Conservation (phyloP, 2,797 vertebrate genomes). For the Florisuga fusca region DNA sequence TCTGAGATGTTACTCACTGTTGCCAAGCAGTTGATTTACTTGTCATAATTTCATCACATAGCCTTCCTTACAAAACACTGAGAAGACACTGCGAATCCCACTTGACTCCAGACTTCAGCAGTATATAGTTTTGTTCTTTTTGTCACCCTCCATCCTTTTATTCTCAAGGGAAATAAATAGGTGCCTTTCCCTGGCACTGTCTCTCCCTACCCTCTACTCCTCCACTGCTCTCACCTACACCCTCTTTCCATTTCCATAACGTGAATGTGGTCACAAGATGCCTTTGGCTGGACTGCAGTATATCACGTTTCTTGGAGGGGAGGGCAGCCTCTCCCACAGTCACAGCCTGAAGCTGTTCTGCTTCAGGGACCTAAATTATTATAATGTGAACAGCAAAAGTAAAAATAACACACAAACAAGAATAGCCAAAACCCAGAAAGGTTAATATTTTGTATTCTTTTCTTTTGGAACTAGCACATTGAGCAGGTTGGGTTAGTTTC, state of each 20-base stretch:
- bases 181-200: background rate
- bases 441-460: background rate
- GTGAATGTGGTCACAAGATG: background rate
- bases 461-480: constrained; percentile 29
- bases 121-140: background rate
- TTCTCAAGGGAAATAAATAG: background rate
- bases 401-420: constrained; percentile 11
- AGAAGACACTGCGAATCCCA: background rate
- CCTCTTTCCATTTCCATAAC: background rate
- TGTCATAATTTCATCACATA: constrained; percentile 6
- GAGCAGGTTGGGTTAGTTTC: constrained; percentile 46
- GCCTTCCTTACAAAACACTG: background rate
- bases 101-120: background rate
- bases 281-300: background rate
- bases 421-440: background rate
- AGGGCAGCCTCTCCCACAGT: background rate
- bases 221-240: background rate
- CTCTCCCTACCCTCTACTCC: background rate
- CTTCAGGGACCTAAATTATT: background rate
- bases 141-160: background rate
- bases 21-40: constrained; percentile 11
- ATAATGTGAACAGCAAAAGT: background rate
- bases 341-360: background rate
- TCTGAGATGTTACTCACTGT: background rate
- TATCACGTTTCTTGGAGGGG: background rate